These are phyloP conservation scores for Clarias magur DNA, from an alignment of 2,113 vertebrate species.

Conservation along the genomic window DNA sequence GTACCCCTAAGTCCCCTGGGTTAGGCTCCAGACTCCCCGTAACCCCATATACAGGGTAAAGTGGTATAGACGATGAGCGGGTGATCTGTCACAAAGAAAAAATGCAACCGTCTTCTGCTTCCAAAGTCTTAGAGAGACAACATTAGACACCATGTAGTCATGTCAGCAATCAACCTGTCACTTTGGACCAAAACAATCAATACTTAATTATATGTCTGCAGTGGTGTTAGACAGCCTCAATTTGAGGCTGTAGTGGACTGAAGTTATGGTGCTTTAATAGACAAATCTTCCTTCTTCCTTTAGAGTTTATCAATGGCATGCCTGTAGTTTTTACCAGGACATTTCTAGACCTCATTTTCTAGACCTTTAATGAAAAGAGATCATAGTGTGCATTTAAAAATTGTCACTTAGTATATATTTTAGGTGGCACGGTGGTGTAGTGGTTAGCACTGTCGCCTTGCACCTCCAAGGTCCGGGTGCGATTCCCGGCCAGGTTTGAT, in stretches of 20 bases:
- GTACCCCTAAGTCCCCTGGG: no score
- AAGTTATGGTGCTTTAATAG: neutral
- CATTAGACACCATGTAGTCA: neutral
- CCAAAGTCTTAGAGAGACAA: neutral
- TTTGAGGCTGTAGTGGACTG: neutral
- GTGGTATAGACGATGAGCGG: no score
- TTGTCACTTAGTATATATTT: neutral
- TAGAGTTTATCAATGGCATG: neutral
- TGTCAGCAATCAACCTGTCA: neutral
- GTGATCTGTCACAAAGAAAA: neutral
- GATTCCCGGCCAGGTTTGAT: no score
- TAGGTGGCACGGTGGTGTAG: no score
- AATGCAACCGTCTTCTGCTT: neutral
- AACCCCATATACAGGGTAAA: no score
- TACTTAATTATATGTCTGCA: conserved; percentile 14
- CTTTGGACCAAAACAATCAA: conserved; percentile 3
- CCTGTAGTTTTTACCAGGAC: neutral
- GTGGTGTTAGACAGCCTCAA: neutral
- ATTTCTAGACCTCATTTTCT: neutral
- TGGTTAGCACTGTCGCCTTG: no score
- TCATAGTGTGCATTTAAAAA: neutral
- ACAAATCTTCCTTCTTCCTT: neutral
- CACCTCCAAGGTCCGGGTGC: no score
- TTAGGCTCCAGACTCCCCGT: no score
- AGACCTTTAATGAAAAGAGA: no score